phyloP scores from a whole-genome alignment of 2,888 invertebrate species.

The Amphipyra tragopoginis region DNA sequence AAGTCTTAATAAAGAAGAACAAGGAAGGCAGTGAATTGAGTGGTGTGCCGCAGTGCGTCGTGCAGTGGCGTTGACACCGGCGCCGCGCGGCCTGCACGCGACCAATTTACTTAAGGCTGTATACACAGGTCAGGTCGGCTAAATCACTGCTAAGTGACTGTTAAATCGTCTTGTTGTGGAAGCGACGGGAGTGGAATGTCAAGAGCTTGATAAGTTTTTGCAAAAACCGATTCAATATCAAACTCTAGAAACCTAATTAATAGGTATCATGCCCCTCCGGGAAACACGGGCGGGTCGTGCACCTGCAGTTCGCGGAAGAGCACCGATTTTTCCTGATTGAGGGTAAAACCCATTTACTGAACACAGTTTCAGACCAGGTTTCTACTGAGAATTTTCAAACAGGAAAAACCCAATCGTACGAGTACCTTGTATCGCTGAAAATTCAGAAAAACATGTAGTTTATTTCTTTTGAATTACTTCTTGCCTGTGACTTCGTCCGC shows the following conservation, averaged over 20 bases:
- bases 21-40: conserved; percentile 58
- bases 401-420: conserved; percentile 14
- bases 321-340: conserved; percentile 10
- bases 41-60: conserved; percentile 83
- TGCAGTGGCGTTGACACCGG: conserved; percentile 81
- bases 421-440: no score
- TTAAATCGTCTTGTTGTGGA: conserved; percentile 40
- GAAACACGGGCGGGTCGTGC: conserved; percentile 13
- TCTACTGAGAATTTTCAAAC: conserved; percentile 18
- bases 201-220: conserved; percentile 23
- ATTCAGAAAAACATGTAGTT: no score
- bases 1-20: conserved; percentile 61
- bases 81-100: conserved; percentile 82
- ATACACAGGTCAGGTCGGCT: conserved; percentile 47
- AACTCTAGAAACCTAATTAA: conserved; percentile 22
- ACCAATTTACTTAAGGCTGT: conserved; percentile 78
- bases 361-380: neutral
- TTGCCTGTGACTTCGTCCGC: no score
- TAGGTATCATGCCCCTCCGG: conserved; percentile 13
- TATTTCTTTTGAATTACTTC: no score
- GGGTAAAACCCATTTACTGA: conserved; percentile 20
- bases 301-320: conserved; percentile 33
- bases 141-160: conserved; percentile 57
- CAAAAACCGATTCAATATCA: conserved; percentile 10
- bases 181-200: conserved; percentile 12